Evolutionary conservation across 1,140 invertebrate genomes (phyloP), one percentile per base, ranked within the genome.

Genomic region (Listronotus oregonensis): DNA sequence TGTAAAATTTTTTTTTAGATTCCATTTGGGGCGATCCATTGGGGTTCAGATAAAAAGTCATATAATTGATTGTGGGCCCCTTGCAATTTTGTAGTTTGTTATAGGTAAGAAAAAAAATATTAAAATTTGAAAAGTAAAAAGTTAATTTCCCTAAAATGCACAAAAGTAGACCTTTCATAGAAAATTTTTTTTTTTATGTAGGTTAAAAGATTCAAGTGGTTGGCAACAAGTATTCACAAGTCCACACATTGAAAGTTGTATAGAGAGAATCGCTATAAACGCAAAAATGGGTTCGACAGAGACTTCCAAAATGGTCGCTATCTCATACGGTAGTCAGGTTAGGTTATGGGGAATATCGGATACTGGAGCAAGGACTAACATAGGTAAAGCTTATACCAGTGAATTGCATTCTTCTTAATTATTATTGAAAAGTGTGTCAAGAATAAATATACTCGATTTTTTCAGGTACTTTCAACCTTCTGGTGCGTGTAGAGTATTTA

Each of bases 171-270:
- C 21, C 5, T 27, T 27, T 27, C 21, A 27, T 27, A 27, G n/a
- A n/a, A n/a, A n/a, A n/a, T n/a, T 27, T 27, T 27, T 27, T 1
- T 27, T 27, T 27, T 27, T 27, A 27, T 27, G 1, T 27, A 93
- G 94, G 77, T 86, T 97, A 68, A 97, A 96, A 81, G 96, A 98
- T 77, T 95, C 94, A 0, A 92, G 90, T 71, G 96, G 96, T 9
- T 98, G 96, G 96, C 94, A 97, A 73, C 87, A 93, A 70, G 90
- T 94, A 6, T 98, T 97, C 80, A 95, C 92, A 34, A 96, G 94
- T 73, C 93, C 95, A 1, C 88, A 94, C 69, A 92, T 97, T 73
- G 94, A 97, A 68, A 86, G 87, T 9, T 86, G 89, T 14, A 95
- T 99, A 68, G 95, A 97, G 77, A 83, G 95, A 51, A 90, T 98